phyloP scores from a whole-genome alignment of 2,888 invertebrate genomes.

The Drosophila suboccidentalis region DNA sequence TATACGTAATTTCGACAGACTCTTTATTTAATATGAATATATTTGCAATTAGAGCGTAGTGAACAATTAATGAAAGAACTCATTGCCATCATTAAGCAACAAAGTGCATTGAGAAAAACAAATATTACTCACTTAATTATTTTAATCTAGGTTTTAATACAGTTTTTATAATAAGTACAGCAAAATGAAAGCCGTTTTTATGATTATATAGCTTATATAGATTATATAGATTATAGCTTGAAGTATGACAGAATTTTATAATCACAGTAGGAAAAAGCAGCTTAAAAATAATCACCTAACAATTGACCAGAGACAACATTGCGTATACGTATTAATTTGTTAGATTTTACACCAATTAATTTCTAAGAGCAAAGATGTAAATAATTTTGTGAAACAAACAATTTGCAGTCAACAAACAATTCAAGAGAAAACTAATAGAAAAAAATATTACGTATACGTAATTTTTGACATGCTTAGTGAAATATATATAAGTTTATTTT shows the following conservation, averaged over 20 bases:
- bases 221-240: no score
- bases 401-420: background rate
- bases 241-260: no score
- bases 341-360: background rate
- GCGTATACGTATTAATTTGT: constrained; percentile 10
- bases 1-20: constrained; percentile 40
- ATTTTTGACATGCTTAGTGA: background rate
- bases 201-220: no score
- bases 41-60: background rate
- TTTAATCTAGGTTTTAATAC: no score
- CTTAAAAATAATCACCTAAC: background rate
- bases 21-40: background rate
- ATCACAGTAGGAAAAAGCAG: background rate
- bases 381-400: background rate
- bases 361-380: background rate
- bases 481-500: background rate
- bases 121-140: no score
- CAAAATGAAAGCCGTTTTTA: background rate
- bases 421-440: background rate
- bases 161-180: no score
- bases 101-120: background rate
- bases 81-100: background rate
- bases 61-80: background rate
- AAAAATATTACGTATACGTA: background rate
- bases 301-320: background rate